A percentile compares a stretch with the other conserved stretches of the same genome.
These are phyloP conservation scores for Eupithecia pulchellata DNA, from an alignment of 2,888 invertebrate species.

Conservation along the genomic window DNA sequence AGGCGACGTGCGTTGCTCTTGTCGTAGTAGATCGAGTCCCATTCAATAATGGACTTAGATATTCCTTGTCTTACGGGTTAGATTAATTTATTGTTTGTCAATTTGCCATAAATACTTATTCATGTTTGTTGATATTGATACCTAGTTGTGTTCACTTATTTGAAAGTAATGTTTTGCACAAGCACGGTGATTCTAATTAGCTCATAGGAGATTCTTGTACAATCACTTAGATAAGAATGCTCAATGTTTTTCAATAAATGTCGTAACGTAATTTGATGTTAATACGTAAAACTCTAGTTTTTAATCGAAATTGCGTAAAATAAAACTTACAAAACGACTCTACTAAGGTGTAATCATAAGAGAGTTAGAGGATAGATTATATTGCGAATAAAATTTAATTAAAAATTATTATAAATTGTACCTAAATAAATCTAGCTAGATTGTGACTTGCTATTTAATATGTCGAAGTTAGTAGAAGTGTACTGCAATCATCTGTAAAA, in stretches of 20 bases:
- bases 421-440: slow-evolving; percentile 26
- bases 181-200: slow-evolving; percentile 76
- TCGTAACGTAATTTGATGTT: slow-evolving; percentile 62
- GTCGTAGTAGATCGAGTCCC: slow-evolving; percentile 67
- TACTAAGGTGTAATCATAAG: slow-evolving; percentile 45
- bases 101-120: slow-evolving; percentile 77
- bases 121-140: slow-evolving; percentile 67
- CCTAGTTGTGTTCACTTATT: slow-evolving; percentile 70
- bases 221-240: slow-evolving; percentile 75
- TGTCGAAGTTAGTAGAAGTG: slow-evolving; percentile 15
- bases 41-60: slow-evolving; percentile 53
- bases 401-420: slow-evolving; percentile 31
- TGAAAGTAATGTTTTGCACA: slow-evolving; percentile 72
- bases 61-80: slow-evolving; percentile 74
- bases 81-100: slow-evolving; percentile 67
- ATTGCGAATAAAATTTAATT: slow-evolving; percentile 16
- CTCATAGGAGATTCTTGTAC: slow-evolving; percentile 58
- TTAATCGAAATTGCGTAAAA: slow-evolving; percentile 33
- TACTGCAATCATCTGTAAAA: slow-evolving; percentile 21
- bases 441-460: slow-evolving; percentile 20
- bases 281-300: slow-evolving; percentile 58
- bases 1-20: slow-evolving; percentile 64
- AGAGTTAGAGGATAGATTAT: slow-evolving; percentile 28
- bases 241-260: slow-evolving; percentile 72
- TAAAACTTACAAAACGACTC: slow-evolving; percentile 26